phyloP scores from a whole-genome alignment of 2,113 vertebrate species.

The Siphamia tubifer region DNA sequence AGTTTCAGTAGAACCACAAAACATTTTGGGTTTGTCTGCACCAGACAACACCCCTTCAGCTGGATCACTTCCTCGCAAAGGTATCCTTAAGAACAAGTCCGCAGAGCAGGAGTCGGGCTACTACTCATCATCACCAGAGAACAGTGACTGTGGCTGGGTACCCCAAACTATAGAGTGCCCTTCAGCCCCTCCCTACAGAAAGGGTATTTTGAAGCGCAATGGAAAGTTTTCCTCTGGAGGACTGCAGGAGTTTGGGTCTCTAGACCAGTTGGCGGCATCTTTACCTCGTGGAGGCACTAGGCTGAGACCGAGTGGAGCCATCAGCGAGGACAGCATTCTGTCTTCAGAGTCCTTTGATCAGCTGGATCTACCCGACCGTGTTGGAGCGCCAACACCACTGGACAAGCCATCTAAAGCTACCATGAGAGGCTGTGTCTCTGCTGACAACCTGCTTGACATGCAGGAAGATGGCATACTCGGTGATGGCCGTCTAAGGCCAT shows the following conservation, averaged over 20 bases:
- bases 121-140: slow-evolving; percentile 89
- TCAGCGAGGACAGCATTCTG: slow-evolving; percentile 95
- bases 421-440: slow-evolving; percentile 88
- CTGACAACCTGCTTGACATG: slow-evolving; percentile 86
- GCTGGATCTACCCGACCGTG: slow-evolving; percentile 86
- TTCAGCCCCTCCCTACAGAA: slow-evolving; percentile 61
- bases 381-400: background rate
- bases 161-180: slow-evolving; percentile 32
- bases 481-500: slow-evolving; percentile 45
- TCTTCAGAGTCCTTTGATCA: slow-evolving; percentile 96
- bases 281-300: slow-evolving; percentile 17
- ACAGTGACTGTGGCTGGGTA: slow-evolving; percentile 74
- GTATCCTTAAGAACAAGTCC: slow-evolving; percentile 94
- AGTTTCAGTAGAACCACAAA: slow-evolving; percentile 35
- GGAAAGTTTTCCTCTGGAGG: slow-evolving; percentile 86
- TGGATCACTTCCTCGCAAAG: slow-evolving; percentile 82
- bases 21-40: slow-evolving; percentile 20
- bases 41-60: background rate
- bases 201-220: slow-evolving; percentile 91
- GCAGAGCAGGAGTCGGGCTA: slow-evolving; percentile 87
- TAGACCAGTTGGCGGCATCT: slow-evolving; percentile 77
- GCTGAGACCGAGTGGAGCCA: slow-evolving; percentile 75
- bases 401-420: slow-evolving; percentile 26
- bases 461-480: slow-evolving; percentile 60
- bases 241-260: slow-evolving; percentile 74